Evolutionary conservation across 1,140 invertebrate species (phyloP).

Genomic region (Heliconius nattereri): DNA sequence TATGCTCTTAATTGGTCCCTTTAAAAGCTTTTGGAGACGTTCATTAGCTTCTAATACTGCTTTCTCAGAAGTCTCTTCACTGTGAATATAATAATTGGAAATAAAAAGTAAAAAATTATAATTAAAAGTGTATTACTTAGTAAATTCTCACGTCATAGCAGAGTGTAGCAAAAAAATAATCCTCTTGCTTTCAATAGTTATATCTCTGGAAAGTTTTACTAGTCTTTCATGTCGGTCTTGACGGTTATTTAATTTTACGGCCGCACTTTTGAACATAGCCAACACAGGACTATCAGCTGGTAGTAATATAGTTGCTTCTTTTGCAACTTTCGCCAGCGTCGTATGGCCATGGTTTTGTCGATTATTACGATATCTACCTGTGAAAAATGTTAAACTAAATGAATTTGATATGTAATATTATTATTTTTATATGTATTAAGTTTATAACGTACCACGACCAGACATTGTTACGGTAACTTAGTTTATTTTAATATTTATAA

Average conservation of each 20-base stretch:
- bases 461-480: constrained; percentile 38
- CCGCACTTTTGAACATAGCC: constrained; percentile 85
- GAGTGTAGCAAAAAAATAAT: constrained; percentile 94
- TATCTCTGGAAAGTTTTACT: constrained; percentile 91
- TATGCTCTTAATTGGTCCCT: constrained; percentile 85
- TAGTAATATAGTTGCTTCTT: constrained; percentile 55
- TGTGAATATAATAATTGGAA: constrained; percentile 43
- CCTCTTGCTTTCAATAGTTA: constrained; percentile 96
- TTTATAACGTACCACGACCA: constrained; percentile 44
- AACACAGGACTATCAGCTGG: constrained; percentile 82
- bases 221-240: constrained; percentile 93
- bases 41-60: constrained; percentile 85
- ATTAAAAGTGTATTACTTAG: not conserved
- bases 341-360: constrained; percentile 53
- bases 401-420: not conserved
- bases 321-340: constrained; percentile 52
- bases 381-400: constrained; percentile 32
- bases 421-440: not conserved
- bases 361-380: constrained; percentile 59
- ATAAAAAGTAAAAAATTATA: not conserved
- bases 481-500: not conserved
- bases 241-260: constrained; percentile 87
- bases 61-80: constrained; percentile 81
- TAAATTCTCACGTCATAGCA: constrained; percentile 74
- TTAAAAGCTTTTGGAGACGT: constrained; percentile 83